Percentiles rank a stretch among this genome's conserved stretches.
Conservation (phyloP, 2,113 vertebrate genomes). For the Benitochromis conjunctus region DNA sequence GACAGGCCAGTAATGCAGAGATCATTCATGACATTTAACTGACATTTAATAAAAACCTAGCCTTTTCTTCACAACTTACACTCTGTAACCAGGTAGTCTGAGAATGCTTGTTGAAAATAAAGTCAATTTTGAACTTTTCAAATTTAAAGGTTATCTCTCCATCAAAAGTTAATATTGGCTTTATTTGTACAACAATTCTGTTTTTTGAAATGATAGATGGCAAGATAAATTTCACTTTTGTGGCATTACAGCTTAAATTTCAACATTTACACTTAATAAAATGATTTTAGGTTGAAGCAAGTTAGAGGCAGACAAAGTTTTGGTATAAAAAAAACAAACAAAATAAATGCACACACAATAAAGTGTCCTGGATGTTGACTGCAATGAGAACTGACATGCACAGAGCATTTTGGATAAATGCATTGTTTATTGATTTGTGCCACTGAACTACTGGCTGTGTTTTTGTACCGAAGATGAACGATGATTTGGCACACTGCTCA, state of each 20-base stretch:
- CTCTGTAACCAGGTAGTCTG: neutral
- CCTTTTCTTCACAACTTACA: neutral
- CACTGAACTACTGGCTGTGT: slow-evolving; percentile 19
- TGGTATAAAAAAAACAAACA: neutral
- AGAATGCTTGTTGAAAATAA: neutral
- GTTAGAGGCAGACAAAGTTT: neutral
- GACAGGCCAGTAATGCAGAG: neutral
- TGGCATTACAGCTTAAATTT: neutral
- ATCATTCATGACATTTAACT: slow-evolving; percentile 26
- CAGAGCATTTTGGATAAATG: slow-evolving; percentile 28
- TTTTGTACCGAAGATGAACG: slow-evolving; percentile 28
- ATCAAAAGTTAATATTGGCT: neutral
- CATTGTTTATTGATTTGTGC: slow-evolving; percentile 32
- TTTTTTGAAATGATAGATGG: slow-evolving; percentile 7
- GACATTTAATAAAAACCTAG: neutral
- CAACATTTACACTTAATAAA: slow-evolving; percentile 19
- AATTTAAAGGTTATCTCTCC: slow-evolving; percentile 11
- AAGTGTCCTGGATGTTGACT: neutral
- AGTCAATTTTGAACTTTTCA: neutral
- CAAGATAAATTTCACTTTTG: neutral
- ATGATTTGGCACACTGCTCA: slow-evolving; percentile 4
- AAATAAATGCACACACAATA: neutral
- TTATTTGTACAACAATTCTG: neutral
- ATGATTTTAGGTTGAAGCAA: neutral
- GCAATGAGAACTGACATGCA: slow-evolving; percentile 3